Percentiles rank a stretch among this genome's conserved stretches.
Evolutionary conservation across 2,113 vertebrate species (phyloP).

Genomic region (Geococcyx californianus): DNA sequence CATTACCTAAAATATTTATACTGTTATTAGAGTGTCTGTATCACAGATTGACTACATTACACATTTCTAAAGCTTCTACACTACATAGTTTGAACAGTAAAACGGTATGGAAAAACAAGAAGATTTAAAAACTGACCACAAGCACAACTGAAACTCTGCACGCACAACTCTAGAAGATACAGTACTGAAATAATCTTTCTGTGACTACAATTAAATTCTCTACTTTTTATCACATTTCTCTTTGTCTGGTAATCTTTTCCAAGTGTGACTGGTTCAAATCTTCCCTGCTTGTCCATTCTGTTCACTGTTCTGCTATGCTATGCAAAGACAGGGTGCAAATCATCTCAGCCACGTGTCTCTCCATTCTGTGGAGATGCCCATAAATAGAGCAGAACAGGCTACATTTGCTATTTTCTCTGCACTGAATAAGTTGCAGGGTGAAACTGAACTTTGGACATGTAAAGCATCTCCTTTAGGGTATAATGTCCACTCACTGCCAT

Average conservation of each 20-base stretch:
- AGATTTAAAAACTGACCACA: not conserved
- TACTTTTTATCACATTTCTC: not conserved
- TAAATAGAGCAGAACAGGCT: not conserved
- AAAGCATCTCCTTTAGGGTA: not conserved
- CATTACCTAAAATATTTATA: slow-evolving; percentile 83
- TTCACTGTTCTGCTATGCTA: not conserved
- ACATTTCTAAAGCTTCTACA: not conserved
- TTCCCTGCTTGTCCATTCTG: not conserved
- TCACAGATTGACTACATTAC: not conserved
- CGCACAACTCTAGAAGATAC: not conserved
- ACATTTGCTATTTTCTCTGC: not conserved
- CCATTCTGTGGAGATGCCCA: rapidly evolving
- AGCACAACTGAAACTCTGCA: not conserved
- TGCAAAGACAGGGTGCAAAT: not conserved
- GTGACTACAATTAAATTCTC: not conserved
- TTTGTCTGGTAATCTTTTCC: not conserved
- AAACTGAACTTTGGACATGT: not conserved
- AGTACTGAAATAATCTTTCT: not conserved
- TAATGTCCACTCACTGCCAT: not conserved
- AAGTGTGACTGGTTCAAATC: not conserved
- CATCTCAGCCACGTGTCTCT: not conserved
- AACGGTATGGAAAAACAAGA: not conserved
- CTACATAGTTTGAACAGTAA: not conserved
- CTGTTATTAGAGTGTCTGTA: not conserved
- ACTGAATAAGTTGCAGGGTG: not conserved